Conservation (phyloP, 1,140 invertebrate genomes). For the Cataglyphis hispanica region DNA sequence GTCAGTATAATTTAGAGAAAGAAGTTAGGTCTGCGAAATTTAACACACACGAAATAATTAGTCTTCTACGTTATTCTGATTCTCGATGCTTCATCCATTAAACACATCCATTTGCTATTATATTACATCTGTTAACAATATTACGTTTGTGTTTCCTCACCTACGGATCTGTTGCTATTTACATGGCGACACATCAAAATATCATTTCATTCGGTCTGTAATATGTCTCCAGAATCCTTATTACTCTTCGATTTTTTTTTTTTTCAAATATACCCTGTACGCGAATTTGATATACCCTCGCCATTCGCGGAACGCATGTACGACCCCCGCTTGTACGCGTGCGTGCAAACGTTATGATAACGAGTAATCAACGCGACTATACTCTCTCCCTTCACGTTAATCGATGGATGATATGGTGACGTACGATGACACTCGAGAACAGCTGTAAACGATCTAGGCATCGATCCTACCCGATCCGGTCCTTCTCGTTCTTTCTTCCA, state of each 20-base stretch:
- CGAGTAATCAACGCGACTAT: conserved; percentile 8
- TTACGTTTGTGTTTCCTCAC: background rate
- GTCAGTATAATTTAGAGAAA: background rate
- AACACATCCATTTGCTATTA: background rate
- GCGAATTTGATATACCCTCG: conserved; percentile 26
- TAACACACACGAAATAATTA: conserved; percentile 3
- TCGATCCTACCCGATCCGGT: background rate
- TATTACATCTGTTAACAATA: conserved; percentile 4
- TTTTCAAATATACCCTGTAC: conserved; percentile 53
- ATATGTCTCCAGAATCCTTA: conserved; percentile 28
- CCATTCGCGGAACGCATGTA: background rate
- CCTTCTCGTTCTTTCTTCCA: background rate
- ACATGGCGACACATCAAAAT: conserved; percentile 33
- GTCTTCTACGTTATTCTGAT: conserved; percentile 3
- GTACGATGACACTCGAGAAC: conserved; percentile 13
- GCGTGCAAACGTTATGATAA: conserved; percentile 23
- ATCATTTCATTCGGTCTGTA: background rate
- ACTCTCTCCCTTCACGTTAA: background rate
- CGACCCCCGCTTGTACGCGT: background rate
- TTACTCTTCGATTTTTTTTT: conserved; percentile 26
- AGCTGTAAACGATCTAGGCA: background rate
- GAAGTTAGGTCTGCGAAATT: conserved; percentile 16
- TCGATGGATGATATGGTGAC: conserved; percentile 24
- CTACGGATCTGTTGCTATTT: conserved; percentile 30
- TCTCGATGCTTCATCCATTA: background rate